Conservation (phyloP, 2,888 invertebrate genomes). For the Ophioninae sp. region DNA sequence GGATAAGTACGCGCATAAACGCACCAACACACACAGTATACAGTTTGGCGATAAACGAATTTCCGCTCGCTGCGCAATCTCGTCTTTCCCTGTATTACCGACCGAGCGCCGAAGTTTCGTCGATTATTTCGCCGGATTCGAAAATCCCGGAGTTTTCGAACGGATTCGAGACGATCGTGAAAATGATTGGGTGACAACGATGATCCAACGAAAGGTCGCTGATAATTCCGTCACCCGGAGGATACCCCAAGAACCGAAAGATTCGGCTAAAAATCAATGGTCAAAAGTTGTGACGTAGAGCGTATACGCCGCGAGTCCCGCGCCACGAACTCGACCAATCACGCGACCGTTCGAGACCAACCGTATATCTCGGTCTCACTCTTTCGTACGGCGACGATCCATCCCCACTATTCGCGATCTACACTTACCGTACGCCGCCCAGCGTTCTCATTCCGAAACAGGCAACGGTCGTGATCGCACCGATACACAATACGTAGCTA, state of each 20-base stretch:
- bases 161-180: not conserved
- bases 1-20: not conserved
- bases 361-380: constrained; percentile 34
- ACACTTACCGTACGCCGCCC: constrained; percentile 71
- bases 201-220: not conserved
- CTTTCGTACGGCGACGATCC: constrained; percentile 29
- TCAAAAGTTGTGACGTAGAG: constrained; percentile 75
- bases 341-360: constrained; percentile 29
- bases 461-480: constrained; percentile 72
- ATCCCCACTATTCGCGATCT: constrained; percentile 66
- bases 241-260: constrained; percentile 35
- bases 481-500: constrained; percentile 63
- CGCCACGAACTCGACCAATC: constrained; percentile 77
- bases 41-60: not conserved
- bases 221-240: constrained; percentile 29
- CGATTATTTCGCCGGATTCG: not conserved
- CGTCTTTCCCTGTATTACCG: not conserved
- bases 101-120: not conserved
- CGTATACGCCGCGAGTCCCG: constrained; percentile 71
- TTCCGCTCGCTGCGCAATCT: not conserved
- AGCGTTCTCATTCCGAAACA: constrained; percentile 79
- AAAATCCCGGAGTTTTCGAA: not conserved
- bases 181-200: not conserved
- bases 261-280: constrained; percentile 79
- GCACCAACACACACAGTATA: not conserved